Percentiles rank a stretch among this genome's conserved stretches.
Conservation (phyloP, 2,113 vertebrate genomes). For the Rynchops niger region DNA sequence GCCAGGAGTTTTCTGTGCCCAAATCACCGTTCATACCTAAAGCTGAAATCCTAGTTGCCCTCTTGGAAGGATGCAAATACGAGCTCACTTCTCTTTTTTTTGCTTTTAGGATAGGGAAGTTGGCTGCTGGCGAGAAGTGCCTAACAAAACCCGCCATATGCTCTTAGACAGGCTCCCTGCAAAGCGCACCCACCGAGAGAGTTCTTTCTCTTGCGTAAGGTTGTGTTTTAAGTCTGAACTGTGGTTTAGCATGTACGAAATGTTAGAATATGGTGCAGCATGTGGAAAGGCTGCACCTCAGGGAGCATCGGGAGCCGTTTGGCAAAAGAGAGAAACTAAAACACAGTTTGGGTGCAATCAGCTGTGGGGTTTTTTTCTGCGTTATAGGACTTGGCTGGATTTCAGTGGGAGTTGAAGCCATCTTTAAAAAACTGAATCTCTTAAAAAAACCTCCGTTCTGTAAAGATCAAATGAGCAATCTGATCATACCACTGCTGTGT, state of each 20-base stretch:
- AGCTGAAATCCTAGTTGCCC: background rate
- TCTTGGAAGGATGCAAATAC: background rate
- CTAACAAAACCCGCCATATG: background rate
- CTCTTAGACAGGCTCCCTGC: background rate
- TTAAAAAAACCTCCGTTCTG: background rate
- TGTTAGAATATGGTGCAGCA: accelerated
- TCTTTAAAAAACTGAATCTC: background rate
- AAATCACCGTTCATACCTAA: accelerated
- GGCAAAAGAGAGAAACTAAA: background rate
- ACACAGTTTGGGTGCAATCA: background rate
- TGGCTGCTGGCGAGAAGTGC: background rate
- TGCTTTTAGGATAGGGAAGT: background rate
- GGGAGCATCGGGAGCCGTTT: background rate
- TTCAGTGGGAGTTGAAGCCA: constrained; percentile 4
- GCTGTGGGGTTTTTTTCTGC: background rate
- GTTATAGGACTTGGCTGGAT: background rate
- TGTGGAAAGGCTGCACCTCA: background rate
- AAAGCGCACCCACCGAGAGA: accelerated
- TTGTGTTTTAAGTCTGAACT: background rate
- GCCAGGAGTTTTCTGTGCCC: background rate
- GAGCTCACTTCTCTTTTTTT: background rate
- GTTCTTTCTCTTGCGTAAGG: background rate
- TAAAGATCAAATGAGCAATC: constrained; percentile 14
- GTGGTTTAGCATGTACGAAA: background rate
- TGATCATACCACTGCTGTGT: background rate